Conservation (phyloP, 1,140 invertebrate species). For the Geopemphigus sp. region DNA sequence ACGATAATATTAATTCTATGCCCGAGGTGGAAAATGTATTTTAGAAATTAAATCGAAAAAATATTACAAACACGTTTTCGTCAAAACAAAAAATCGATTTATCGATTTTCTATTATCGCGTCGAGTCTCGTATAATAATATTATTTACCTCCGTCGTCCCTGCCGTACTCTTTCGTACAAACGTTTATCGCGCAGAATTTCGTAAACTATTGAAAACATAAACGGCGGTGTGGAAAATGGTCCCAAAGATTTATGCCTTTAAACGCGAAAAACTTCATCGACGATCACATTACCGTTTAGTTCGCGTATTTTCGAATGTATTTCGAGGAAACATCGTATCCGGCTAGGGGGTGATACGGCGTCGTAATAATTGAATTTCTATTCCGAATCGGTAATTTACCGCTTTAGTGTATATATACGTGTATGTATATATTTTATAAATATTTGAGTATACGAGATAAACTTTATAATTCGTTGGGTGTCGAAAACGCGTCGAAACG, state of each 20-base stretch:
- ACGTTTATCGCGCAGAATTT: not conserved
- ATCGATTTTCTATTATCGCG: not conserved
- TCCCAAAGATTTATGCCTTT: slow-evolving; percentile 5
- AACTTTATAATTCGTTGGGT: not conserved
- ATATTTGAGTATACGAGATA: not conserved
- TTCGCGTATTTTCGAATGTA: slow-evolving; percentile 5
- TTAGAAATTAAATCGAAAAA: not conserved
- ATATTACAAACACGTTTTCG: not conserved
- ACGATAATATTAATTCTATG: not conserved
- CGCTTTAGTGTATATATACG: not conserved
- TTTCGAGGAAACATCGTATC: not conserved
- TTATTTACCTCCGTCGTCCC: no score
- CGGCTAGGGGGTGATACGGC: no score
- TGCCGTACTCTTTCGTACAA: no score
- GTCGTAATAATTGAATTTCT: not conserved
- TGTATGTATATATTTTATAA: not conserved
- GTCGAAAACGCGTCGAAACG: not conserved
- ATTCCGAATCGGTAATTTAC: not conserved
- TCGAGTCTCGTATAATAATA: no score
- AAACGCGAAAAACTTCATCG: slow-evolving; percentile 6
- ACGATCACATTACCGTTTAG: not conserved
- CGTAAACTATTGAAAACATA: not conserved
- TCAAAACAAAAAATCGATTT: not conserved
- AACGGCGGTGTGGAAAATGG: no score
- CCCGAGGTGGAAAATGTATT: not conserved